Base-by-base conservation (phyloP, 1,140 invertebrate species). In the Apis cerana region DNA sequence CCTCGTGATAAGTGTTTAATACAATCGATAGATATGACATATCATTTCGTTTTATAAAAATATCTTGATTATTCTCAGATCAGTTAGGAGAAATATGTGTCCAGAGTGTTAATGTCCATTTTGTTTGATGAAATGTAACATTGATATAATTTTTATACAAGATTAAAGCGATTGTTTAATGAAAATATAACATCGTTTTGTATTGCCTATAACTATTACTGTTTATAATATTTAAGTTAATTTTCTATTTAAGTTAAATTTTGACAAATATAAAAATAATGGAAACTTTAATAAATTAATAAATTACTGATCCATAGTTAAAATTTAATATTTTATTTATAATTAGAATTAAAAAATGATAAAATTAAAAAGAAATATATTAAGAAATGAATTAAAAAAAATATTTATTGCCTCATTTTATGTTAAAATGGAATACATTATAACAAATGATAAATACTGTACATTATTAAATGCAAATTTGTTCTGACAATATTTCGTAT, bases 1-100 rank as follows among this genome's bases (percentile, higher is more conserved):
- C 23, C 10, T 4, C 48, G 23, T 15, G 43, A 27, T 27, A 76
- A 67, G 54, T 76, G 64, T 76, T 82, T 68, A 50, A 64, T 61
- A 75, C 71, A n/a, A 50, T 13, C 72, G 5, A 12, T 12, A 5
- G 9, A 10, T 10, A 72, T 68, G 64, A 82, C 75, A 58, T 76
- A 75, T 82, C 23, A 23, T 12, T 10, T 23, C 12, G 64, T 76
- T 82, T 74, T 58, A 74, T 27, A n/a, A 23, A 50, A 15, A 12
- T 13, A 12, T 13, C 56, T 11, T 21, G 43, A 43, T 69, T 79
- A 71, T 52, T 54, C 76, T 7, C 65, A 11, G 21, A 8, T 10
- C 5, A 8, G 4, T n/a, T n/a, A 8, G 4, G 23, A 21, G 21
- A n/a, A 23, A 58, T 62, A 62, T 50, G 13, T 71, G 2, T 33